Percentiles rank a stretch among this genome's conserved stretches.
Evolutionary conservation across 2,888 invertebrate genomes (phyloP).

Genomic region (Gari tellinella): DNA sequence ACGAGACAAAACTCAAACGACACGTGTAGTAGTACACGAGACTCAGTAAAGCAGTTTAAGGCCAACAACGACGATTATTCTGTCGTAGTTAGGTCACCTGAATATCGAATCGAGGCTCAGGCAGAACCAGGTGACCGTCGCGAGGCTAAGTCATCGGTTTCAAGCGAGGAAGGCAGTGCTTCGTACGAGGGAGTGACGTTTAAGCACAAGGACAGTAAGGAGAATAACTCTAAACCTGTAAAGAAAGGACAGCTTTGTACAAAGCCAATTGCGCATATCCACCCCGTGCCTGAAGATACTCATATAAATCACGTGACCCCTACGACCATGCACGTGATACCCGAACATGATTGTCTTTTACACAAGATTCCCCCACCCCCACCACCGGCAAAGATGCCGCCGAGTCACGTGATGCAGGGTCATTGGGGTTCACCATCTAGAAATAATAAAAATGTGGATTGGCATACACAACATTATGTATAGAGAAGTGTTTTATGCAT

Average conservation of each 20-base stretch:
- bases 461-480: too few species aligned
- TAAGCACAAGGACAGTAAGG: too few species aligned
- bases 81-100: conserved; percentile 27
- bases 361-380: conserved; percentile 58
- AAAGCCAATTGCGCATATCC: conserved; percentile 42
- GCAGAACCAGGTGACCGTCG: neutral
- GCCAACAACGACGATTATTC: conserved; percentile 45
- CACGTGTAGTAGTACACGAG: neutral
- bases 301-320: conserved; percentile 13
- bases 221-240: too few species aligned
- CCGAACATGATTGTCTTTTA: conserved; percentile 57
- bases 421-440: too few species aligned
- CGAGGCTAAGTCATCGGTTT: too few species aligned
- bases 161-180: too few species aligned
- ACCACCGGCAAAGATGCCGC: conserved; percentile 37
- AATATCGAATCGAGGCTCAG: conserved; percentile 30
- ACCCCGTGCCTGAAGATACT: conserved; percentile 48
- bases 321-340: conserved; percentile 58
- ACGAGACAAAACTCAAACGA: conserved; percentile 8
- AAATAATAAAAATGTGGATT: too few species aligned
- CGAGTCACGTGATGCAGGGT: conserved; percentile 2
- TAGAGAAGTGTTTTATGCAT: too few species aligned
- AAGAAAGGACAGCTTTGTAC: neutral
- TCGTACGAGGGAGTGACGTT: too few species aligned
- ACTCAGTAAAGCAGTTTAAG: conserved; percentile 28